Base-by-base conservation (phyloP, 92 coral and sea anemone genomes). In the Porites divaricata region DNA sequence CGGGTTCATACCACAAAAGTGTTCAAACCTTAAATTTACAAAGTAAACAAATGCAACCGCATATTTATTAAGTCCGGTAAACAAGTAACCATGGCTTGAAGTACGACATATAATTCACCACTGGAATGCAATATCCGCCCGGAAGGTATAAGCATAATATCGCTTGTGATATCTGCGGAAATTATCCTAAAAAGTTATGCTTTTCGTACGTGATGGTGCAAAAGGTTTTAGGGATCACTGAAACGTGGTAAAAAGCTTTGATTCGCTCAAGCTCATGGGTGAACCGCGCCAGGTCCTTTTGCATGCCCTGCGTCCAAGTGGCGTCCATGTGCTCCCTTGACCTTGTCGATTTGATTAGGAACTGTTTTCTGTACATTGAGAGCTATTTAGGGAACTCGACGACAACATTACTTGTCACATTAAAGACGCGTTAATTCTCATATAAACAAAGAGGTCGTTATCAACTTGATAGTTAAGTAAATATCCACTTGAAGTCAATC, bases 141-240 rank as follows among this genome's bases (percentile, higher is more conserved):
- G 64, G 19, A 26, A 2, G 25, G 6, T 25, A 20, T 25, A 53
- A 67, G 70, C 45, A 35, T 35, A 67, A 51, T 52, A 25, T 56
- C 49, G 22, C n/a, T 65, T 80, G 85, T 66, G 83, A 41, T 56
- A 26, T 53, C 76, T 80, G 45, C 85, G 76, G 85, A 80, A 80
- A 80, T 70, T 56, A 24, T 11, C 35, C 3, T 20, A 41, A 19
- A 1, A 17, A 52, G 14, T 22, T 49, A 45, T 19, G 16, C 35
- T 28, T 14, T 54, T 80, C 28, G 76, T 69, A 80, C 85, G 85
- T 80, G 85, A 80, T 41, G 17, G 16, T 80, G 14, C 1, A 11
- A 16, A 25, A 9, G 28, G 6, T 24, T 68, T 68, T 2, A 5
- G 1, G n/a, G 65, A 19, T 61, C 22, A 61, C 65, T 61, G n/a